Conservation (phyloP, 2,797 vertebrate genomes). For the Pogonophryne albipinna region DNA sequence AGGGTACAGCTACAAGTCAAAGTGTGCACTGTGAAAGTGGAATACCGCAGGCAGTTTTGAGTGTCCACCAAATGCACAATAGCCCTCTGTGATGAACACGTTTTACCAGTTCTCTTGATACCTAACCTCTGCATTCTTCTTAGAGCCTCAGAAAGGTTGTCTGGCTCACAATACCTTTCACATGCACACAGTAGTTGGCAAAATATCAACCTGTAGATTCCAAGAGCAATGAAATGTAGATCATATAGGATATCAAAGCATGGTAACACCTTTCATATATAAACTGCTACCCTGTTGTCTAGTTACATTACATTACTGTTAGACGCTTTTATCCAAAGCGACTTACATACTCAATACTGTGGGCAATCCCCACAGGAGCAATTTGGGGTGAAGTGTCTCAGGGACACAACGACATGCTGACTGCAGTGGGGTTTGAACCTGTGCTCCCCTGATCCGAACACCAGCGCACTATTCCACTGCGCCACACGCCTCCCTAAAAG, state of each 20-base stretch:
- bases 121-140: constrained; percentile 32
- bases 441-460: too few species aligned
- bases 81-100: constrained; percentile 43
- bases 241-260: constrained; percentile 20
- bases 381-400: too few species aligned
- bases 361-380: too few species aligned
- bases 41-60: constrained; percentile 9
- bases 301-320: not conserved
- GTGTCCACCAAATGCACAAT: constrained; percentile 3
- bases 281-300: constrained; percentile 4
- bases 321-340: too few species aligned
- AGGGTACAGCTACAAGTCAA: constrained; percentile 13
- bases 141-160: constrained; percentile 35
- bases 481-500: not conserved
- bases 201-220: constrained; percentile 35
- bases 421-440: too few species aligned
- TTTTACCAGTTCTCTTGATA: constrained; percentile 53
- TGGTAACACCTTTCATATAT: constrained; percentile 15
- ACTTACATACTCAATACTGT: too few species aligned
- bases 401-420: too few species aligned
- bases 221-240: constrained; percentile 11
- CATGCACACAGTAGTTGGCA: not conserved
- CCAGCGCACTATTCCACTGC: too few species aligned
- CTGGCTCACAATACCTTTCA: constrained; percentile 26
- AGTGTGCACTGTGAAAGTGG: not conserved